These are phyloP conservation scores for Acrobasis consociella DNA, from an alignment of 2,888 invertebrate species.

Conservation along the genomic window DNA sequence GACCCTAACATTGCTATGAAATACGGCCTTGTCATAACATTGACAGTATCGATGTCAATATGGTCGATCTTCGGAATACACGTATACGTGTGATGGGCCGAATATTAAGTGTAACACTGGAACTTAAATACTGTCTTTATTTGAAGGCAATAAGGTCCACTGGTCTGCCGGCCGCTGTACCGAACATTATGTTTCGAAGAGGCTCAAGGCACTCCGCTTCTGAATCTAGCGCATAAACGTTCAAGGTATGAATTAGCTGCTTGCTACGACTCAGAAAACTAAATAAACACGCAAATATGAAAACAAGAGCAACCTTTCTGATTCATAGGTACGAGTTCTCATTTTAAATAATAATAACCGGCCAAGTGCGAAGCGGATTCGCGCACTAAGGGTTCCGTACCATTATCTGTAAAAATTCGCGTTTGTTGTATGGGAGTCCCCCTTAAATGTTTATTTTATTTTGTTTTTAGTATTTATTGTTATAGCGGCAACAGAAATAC, in stretches of 20 bases:
- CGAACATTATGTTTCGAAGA: constrained; percentile 40
- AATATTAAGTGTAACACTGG: neutral
- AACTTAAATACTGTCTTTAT: neutral
- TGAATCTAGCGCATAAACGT: neutral
- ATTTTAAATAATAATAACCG: neutral
- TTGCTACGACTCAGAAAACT: constrained; percentile 1
- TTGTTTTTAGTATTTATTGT: too few species aligned
- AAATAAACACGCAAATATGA: neutral
- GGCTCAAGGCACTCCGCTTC: constrained; percentile 55
- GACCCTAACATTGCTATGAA: constrained; percentile 24
- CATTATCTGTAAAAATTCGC: too few species aligned
- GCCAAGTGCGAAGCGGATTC: too few species aligned
- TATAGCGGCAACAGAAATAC: too few species aligned
- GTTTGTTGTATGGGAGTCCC: too few species aligned
- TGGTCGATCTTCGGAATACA: neutral
- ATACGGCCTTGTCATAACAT: constrained; percentile 37
- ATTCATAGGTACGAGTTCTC: neutral
- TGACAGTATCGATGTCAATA: constrained; percentile 31
- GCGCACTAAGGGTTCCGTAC: too few species aligned
- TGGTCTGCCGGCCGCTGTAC: neutral
- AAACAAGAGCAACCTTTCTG: neutral
- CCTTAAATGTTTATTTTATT: too few species aligned
- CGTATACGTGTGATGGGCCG: too few species aligned
- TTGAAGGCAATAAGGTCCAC: neutral
- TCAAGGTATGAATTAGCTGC: constrained; percentile 9